Conservation (phyloP, 2,113 vertebrate genomes). For the Peromyscus polionotus region DNA sequence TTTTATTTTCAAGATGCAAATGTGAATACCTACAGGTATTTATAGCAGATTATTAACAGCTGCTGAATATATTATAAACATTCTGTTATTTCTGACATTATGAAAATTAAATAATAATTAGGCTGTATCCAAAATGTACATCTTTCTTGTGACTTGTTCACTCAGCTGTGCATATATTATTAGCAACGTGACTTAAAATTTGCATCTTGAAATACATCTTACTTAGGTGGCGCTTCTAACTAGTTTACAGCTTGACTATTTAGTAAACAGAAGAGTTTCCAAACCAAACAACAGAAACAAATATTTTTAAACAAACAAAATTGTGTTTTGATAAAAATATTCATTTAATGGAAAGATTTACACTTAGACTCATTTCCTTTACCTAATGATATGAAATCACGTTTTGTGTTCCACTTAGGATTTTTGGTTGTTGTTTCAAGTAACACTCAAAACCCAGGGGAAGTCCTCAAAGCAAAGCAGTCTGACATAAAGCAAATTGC, state of each 20-base stretch:
- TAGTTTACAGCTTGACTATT: constrained; percentile 32
- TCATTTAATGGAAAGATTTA: constrained; percentile 1
- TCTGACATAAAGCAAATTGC: neutral
- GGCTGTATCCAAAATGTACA: neutral
- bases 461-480: constrained; percentile 5
- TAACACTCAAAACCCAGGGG: neutral
- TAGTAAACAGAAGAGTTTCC: neutral
- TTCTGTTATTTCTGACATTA: constrained; percentile 39
- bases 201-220: neutral
- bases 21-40: constrained; percentile 26
- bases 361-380: constrained; percentile 32
- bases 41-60: neutral
- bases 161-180: constrained; percentile 25
- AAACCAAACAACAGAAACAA: constrained; percentile 28
- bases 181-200: neutral
- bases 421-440: constrained; percentile 47
- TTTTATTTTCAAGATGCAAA: constrained; percentile 19
- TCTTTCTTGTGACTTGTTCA: constrained; percentile 34
- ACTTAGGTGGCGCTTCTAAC: neutral
- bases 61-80: constrained; percentile 46
- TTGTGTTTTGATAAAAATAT: neutral
- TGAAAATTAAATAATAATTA: constrained; percentile 58
- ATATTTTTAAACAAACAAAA: constrained; percentile 27
- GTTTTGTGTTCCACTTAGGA: constrained; percentile 27
- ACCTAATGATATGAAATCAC: neutral